Evolutionary conservation across 1,140 invertebrate genomes (phyloP).

Genomic region (Bombus breviceps): DNA sequence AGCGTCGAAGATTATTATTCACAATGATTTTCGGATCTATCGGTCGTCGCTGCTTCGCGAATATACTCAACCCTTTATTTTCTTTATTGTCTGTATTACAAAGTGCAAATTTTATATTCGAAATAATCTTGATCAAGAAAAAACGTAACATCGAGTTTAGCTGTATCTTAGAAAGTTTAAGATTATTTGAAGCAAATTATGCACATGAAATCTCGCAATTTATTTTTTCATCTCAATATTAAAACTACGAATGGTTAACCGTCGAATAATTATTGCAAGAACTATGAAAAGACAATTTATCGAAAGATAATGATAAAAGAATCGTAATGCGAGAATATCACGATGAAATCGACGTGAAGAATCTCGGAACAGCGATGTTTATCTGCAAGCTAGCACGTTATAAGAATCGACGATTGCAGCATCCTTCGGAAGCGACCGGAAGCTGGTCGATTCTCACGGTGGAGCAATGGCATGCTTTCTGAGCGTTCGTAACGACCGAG

Average conservation of each 20-base stretch:
- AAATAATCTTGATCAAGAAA: background rate
- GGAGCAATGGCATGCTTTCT: constrained; percentile 56
- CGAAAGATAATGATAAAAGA: no score
- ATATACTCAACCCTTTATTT: background rate
- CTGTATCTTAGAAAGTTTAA: background rate
- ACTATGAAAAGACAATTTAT: no score
- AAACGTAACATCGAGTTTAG: background rate
- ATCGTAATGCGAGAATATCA: background rate
- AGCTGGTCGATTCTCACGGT: background rate
- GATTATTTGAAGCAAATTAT: background rate
- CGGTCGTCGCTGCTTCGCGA: background rate
- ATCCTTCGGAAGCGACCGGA: background rate
- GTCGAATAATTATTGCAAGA: background rate
- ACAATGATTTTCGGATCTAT: background rate
- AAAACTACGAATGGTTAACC: background rate
- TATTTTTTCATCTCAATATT: no score
- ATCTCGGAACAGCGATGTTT: background rate
- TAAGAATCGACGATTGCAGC: constrained; percentile 6
- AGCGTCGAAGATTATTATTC: background rate
- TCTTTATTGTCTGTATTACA: background rate
- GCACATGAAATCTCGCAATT: background rate
- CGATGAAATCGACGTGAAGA: background rate
- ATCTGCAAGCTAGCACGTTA: constrained; percentile 6
- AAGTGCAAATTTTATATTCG: background rate
- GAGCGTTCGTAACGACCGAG: constrained; percentile 21